Evolutionary conservation across 2,113 vertebrate genomes (phyloP).

Genomic region (Pygoscelis antarcticus): DNA sequence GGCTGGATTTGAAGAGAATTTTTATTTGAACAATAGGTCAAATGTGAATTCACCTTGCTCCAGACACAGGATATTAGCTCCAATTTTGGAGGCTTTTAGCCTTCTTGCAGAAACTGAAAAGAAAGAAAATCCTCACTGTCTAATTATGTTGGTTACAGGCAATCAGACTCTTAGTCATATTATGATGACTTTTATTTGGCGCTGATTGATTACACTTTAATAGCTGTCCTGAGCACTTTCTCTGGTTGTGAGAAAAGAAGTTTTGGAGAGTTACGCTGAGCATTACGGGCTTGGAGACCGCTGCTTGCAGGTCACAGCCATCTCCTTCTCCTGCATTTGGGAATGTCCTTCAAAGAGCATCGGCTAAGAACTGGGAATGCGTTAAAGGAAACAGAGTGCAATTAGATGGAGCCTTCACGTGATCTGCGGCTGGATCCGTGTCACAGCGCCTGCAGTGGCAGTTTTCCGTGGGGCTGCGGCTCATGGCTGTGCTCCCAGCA

Average conservation of each 20-base stretch:
- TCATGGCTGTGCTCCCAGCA: neutral
- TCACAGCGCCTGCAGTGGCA: neutral
- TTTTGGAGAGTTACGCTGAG: neutral
- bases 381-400: neutral
- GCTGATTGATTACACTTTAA: constrained; percentile 50
- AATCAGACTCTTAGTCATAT: neutral
- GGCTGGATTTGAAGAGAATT: neutral
- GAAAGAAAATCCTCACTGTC: neutral
- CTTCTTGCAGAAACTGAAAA: neutral
- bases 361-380: neutral
- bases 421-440: neutral
- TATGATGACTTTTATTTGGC: neutral
- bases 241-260: neutral
- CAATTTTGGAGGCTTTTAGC: neutral
- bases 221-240: neutral
- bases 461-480: neutral
- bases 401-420: accelerated
- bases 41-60: neutral
- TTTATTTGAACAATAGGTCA: neutral
- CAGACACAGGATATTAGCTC: constrained; percentile 9
- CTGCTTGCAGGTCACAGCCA: neutral
- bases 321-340: neutral
- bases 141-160: constrained; percentile 23
- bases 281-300: accelerated
- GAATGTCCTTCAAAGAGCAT: neutral